These are phyloP conservation scores for Branchinecta sandiegonensis DNA, from an alignment of 2,888 invertebrate species.

Conservation along the genomic window DNA sequence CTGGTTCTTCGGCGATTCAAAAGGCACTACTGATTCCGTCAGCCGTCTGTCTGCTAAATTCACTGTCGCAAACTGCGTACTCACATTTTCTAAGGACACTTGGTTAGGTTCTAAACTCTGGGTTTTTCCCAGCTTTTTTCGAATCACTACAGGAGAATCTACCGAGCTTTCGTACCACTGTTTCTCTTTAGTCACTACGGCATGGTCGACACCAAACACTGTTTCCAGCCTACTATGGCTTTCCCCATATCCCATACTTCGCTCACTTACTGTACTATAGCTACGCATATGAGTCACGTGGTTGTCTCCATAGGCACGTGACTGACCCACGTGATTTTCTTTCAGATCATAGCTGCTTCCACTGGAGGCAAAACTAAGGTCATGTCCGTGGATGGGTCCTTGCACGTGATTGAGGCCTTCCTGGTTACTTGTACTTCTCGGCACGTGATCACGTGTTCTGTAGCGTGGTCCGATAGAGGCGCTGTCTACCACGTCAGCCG, in stretches of 20 bases:
- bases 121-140: slow-evolving; percentile 24
- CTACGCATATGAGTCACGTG: not conserved
- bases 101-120: slow-evolving; percentile 23
- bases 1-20: slow-evolving; percentile 65
- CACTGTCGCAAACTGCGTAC: slow-evolving; percentile 18
- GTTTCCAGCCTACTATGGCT: slow-evolving; percentile 21
- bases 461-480: slow-evolving; percentile 22
- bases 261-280: slow-evolving; percentile 5
- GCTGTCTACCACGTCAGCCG: slow-evolving; percentile 24
- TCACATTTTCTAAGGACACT: slow-evolving; percentile 28
- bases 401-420: slow-evolving; percentile 15
- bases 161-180: slow-evolving; percentile 55
- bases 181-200: slow-evolving; percentile 36
- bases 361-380: slow-evolving; percentile 19
- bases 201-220: slow-evolving; percentile 19
- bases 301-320: not conserved
- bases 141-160: slow-evolving; percentile 40
- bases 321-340: not conserved
- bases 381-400: slow-evolving; percentile 4
- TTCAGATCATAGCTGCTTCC: not conserved
- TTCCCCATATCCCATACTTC: not conserved
- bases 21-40: slow-evolving; percentile 37
- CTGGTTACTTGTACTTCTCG: slow-evolving; percentile 18
- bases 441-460: slow-evolving; percentile 18
- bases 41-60: slow-evolving; percentile 17